Evolutionary conservation across 2,113 vertebrate genomes (phyloP).

Genomic region (Triplophysa tibetana): DNA sequence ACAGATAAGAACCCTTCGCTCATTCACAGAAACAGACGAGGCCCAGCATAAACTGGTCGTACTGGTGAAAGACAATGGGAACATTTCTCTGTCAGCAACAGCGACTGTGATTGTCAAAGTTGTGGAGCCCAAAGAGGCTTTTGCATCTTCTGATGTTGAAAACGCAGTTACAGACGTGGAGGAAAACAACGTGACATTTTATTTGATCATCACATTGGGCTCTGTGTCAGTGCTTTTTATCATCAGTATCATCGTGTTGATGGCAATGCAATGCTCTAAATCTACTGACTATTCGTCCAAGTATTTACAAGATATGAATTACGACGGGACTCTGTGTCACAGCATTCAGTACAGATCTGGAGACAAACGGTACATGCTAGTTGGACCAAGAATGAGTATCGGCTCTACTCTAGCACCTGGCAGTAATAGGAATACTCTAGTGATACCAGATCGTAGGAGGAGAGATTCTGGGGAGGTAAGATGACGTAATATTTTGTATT

Average conservation of each 20-base stretch:
- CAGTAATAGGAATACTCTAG: not conserved
- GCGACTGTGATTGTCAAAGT: constrained; percentile 2
- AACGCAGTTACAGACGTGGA: not conserved
- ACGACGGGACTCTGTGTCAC: not conserved
- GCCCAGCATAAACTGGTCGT: not conserved
- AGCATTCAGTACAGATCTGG: constrained; percentile 3
- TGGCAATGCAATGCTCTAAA: not conserved
- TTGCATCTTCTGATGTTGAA: not conserved
- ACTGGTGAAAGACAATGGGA: not conserved
- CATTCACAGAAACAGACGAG: constrained; percentile 1
- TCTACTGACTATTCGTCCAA: not conserved
- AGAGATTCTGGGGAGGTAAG: not conserved
- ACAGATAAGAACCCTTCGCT: constrained; percentile 2
- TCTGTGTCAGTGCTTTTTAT: not conserved
- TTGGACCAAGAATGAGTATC: not conserved
- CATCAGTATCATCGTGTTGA: constrained; percentile 1
- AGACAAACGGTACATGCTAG: constrained; percentile 3
- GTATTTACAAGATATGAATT: not conserved
- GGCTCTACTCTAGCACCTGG: not conserved
- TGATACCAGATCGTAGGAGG: not conserved
- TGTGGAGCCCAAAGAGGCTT: constrained; percentile 1
- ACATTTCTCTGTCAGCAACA: not conserved
- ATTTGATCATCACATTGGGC: constrained; percentile 1
- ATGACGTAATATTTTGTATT: not conserved
- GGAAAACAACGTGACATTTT: not conserved